These are phyloP conservation scores for Nebria brevicollis DNA, from an alignment of 2,888 invertebrate genomes.

Conservation along the genomic window DNA sequence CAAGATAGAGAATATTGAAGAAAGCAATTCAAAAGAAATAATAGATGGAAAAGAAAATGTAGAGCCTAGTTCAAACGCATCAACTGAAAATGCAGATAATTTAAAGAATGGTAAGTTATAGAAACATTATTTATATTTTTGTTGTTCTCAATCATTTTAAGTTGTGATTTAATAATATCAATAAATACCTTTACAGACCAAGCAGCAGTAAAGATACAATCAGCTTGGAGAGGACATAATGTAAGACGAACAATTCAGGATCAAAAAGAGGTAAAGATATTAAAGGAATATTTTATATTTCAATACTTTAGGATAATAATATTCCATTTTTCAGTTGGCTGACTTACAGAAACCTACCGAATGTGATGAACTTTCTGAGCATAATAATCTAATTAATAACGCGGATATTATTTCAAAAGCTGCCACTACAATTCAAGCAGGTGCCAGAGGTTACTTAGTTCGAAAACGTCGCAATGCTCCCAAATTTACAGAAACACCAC, in stretches of 20 bases:
- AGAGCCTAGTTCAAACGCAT: constrained; percentile 7
- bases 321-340: constrained; percentile 29
- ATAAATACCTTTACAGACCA: constrained; percentile 27
- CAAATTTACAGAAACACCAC: constrained; percentile 2
- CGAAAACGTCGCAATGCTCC: constrained; percentile 55
- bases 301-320: neutral
- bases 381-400: constrained; percentile 24
- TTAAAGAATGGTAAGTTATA: neutral
- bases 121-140: neutral
- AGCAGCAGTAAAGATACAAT: constrained; percentile 50
- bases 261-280: constrained; percentile 23
- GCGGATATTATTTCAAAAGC: constrained; percentile 60
- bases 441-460: constrained; percentile 71
- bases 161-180: neutral
- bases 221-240: constrained; percentile 50
- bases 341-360: constrained; percentile 43
- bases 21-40: constrained; percentile 3
- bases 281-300: neutral
- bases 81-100: constrained; percentile 17
- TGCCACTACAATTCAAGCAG: constrained; percentile 74
- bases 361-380: constrained; percentile 49
- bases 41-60: constrained; percentile 2
- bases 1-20: constrained; percentile 10
- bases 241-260: constrained; percentile 32
- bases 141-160: neutral